Evolutionary conservation across 2,888 invertebrate species (phyloP).

Genomic region (Eueremaeus valkanovi): DNA sequence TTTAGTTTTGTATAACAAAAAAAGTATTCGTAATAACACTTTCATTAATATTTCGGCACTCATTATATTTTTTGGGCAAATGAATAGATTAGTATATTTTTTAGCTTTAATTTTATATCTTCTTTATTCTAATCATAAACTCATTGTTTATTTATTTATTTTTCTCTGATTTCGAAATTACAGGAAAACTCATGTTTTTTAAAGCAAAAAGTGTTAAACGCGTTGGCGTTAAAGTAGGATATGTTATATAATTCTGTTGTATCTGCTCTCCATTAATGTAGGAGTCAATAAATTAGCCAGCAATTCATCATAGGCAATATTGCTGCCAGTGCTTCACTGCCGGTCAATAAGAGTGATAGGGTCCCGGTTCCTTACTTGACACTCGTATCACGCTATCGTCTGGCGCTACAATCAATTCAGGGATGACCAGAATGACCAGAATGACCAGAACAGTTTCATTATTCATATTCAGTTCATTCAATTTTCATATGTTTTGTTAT

Average conservation of each 20-base stretch:
- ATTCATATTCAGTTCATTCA: too few species aligned
- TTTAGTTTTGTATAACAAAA: background rate
- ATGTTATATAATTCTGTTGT: conserved; percentile 5
- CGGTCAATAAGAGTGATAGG: background rate
- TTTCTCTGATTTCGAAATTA: background rate
- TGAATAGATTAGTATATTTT: conserved; percentile 3
- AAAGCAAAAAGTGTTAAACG: conserved; percentile 20
- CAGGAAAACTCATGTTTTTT: conserved; percentile 4
- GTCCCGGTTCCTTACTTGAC: background rate
- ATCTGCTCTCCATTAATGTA: conserved; percentile 10
- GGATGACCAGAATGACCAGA: too few species aligned
- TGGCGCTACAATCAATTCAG: too few species aligned
- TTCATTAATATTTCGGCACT: conserved; percentile 17
- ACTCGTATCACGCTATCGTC: conserved; percentile 14
- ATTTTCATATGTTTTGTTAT: too few species aligned
- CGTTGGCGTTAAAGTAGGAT: background rate
- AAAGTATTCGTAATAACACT: conserved; percentile 1
- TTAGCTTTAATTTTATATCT: background rate
- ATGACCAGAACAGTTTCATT: too few species aligned
- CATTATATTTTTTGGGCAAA: conserved; percentile 25
- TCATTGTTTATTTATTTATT: background rate
- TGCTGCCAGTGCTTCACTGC: background rate
- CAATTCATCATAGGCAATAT: conserved; percentile 24
- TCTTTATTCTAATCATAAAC: too few species aligned
- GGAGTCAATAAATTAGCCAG: conserved; percentile 18